Percentiles rank a stretch among this genome's conserved stretches.
Conservation (phyloP, 2,888 invertebrate genomes). For the Caenorhabditis macrosperma region DNA sequence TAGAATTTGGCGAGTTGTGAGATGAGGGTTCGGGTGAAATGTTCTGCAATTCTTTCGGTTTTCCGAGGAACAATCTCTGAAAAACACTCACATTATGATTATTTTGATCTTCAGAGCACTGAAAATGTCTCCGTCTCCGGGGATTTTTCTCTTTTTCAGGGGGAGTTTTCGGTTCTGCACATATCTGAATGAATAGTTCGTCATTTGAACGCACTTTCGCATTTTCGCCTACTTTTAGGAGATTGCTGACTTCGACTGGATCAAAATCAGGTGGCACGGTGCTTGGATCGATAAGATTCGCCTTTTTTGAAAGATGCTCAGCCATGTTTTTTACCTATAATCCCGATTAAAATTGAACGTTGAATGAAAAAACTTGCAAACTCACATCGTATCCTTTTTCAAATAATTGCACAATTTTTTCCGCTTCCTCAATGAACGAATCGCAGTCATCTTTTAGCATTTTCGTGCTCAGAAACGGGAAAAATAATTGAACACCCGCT, state of each 20-base stretch:
- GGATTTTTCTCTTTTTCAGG: too few species aligned
- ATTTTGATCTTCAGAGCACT: too few species aligned
- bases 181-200: background rate
- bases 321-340: slow-evolving; percentile 15
- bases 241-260: background rate
- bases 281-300: slow-evolving; percentile 14
- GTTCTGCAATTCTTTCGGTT: too few species aligned
- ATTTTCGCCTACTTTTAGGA: slow-evolving; percentile 7
- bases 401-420: slow-evolving; percentile 7
- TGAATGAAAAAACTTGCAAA: background rate
- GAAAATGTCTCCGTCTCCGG: too few species aligned
- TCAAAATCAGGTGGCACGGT: slow-evolving; percentile 11
- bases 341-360: background rate
- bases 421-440: slow-evolving; percentile 34
- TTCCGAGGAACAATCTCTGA: too few species aligned
- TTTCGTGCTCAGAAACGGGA: background rate
- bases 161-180: too few species aligned
- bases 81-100: too few species aligned
- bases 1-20: background rate
- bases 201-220: too few species aligned
- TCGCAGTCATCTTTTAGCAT: slow-evolving; percentile 34
- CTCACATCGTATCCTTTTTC: slow-evolving; percentile 41
- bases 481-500: background rate
- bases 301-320: slow-evolving; percentile 1
- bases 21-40: background rate